phyloP scores from a whole-genome alignment of 2,888 invertebrate genomes.

The Ennomos quercinarius region DNA sequence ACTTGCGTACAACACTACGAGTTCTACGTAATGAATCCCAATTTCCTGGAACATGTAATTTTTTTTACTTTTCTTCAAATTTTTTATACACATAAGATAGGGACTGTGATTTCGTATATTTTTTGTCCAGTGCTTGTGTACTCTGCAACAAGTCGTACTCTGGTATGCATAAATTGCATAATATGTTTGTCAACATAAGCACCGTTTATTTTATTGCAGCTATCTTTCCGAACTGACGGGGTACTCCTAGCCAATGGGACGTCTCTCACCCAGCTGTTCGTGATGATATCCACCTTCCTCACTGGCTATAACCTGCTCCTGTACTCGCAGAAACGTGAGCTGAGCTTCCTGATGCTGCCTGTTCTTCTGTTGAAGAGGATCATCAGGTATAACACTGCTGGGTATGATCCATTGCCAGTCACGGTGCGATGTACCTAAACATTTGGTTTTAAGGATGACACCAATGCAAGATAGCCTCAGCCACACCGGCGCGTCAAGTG shows the following conservation, averaged over 20 bases:
- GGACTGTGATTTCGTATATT: too few species aligned
- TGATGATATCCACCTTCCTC: constrained; percentile 31
- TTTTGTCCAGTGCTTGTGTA: too few species aligned
- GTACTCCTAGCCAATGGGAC: constrained; percentile 24
- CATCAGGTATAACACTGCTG: constrained; percentile 23
- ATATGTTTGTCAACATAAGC: too few species aligned
- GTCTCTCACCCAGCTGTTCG: constrained; percentile 24
- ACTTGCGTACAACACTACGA: constrained; percentile 1
- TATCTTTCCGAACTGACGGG: constrained; percentile 11
- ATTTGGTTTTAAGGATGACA: too few species aligned
- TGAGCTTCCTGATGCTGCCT: constrained; percentile 28
- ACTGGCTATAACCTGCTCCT: constrained; percentile 31
- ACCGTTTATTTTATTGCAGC: constrained; percentile 26
- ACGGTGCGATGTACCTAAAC: too few species aligned
- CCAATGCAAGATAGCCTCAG: too few species aligned
- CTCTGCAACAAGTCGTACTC: too few species aligned
- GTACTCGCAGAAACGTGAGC: constrained; percentile 26
- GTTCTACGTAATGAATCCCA: constrained; percentile 23
- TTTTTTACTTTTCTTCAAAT: not conserved
- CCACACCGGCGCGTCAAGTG: too few species aligned
- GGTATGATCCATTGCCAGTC: too few species aligned
- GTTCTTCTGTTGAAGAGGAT: constrained; percentile 29
- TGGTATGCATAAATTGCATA: too few species aligned
- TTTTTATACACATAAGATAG: too few species aligned
- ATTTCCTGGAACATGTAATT: constrained; percentile 32